Evolutionary conservation across 2,797 vertebrate genomes (phyloP).

Genomic region (Threskiornis aethiopicus): DNA sequence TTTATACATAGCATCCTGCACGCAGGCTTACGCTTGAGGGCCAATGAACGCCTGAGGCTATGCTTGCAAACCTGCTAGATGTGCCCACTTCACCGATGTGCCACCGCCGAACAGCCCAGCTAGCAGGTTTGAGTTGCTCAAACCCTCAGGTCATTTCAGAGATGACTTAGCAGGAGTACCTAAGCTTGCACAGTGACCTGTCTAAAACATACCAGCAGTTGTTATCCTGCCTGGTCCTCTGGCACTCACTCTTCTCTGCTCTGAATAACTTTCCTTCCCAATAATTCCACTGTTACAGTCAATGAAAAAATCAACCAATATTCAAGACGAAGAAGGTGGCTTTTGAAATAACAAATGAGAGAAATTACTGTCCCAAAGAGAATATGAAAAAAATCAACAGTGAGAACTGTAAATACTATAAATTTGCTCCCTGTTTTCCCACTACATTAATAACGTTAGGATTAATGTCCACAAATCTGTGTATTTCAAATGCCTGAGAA

Average conservation of each 20-base stretch:
- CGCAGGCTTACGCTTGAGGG: neutral
- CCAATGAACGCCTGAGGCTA: neutral
- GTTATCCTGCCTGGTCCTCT: neutral
- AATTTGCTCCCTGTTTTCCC: constrained; percentile 26
- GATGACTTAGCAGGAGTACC: neutral
- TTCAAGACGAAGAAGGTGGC: neutral
- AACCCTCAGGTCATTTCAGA: neutral
- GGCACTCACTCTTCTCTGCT: neutral
- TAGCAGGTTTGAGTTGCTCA: neutral
- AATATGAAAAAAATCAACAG: neutral
- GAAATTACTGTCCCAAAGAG: constrained; percentile 24
- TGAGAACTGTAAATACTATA: neutral
- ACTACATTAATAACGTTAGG: constrained; percentile 1
- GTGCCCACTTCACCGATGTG: fast-evolving
- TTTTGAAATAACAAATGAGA: constrained; percentile 20
- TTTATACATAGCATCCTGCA: neutral
- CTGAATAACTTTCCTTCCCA: neutral
- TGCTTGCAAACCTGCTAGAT: neutral
- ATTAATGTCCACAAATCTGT: constrained; percentile 23
- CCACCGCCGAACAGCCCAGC: neutral
- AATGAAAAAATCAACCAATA: neutral
- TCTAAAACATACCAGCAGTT: neutral
- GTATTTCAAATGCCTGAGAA: neutral
- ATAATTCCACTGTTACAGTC: neutral
- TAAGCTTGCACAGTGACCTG: neutral